phyloP scores from a whole-genome alignment of 2,797 vertebrate genomes.

The Cyclura pinguis region DNA sequence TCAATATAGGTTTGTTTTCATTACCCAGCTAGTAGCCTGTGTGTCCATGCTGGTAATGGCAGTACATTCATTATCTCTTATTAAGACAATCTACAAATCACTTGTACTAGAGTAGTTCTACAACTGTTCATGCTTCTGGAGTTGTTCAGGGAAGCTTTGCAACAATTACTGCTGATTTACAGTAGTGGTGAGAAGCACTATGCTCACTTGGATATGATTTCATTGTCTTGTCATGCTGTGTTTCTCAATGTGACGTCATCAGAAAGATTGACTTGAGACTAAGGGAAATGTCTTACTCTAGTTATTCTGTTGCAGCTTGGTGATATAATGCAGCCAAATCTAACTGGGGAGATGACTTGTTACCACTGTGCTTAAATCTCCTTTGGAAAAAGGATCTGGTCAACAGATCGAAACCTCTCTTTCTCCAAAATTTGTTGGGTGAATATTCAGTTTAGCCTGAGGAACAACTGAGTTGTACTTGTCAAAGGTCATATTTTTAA shows the following conservation, averaged over 20 bases:
- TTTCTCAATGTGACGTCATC: not conserved
- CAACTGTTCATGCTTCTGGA: not conserved
- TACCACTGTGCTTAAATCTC: not conserved
- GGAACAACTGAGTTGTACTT: slow-evolving; percentile 2
- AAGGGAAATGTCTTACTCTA: not conserved
- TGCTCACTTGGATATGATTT: not conserved
- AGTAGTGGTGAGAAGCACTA: not conserved
- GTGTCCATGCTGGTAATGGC: not conserved
- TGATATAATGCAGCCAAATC: not conserved
- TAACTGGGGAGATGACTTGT: too few species aligned
- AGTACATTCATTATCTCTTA: slow-evolving; percentile 12
- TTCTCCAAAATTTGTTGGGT: not conserved
- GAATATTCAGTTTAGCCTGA: not conserved
- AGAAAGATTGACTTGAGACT: not conserved
- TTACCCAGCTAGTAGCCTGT: too few species aligned
- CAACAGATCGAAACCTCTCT: not conserved
- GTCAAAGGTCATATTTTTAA: slow-evolving; percentile 14
- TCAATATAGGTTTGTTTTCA: not conserved
- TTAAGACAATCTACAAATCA: not conserved
- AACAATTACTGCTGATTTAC: too few species aligned
- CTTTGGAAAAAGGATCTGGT: not conserved
- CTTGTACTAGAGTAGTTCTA: not conserved
- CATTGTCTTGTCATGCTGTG: not conserved
- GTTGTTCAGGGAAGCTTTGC: not conserved
- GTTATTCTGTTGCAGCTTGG: not conserved